Evolutionary conservation across 2,888 invertebrate species (phyloP), one percentile per base, ranked within the genome.

Genomic region (Ephialtes manifestator): DNA sequence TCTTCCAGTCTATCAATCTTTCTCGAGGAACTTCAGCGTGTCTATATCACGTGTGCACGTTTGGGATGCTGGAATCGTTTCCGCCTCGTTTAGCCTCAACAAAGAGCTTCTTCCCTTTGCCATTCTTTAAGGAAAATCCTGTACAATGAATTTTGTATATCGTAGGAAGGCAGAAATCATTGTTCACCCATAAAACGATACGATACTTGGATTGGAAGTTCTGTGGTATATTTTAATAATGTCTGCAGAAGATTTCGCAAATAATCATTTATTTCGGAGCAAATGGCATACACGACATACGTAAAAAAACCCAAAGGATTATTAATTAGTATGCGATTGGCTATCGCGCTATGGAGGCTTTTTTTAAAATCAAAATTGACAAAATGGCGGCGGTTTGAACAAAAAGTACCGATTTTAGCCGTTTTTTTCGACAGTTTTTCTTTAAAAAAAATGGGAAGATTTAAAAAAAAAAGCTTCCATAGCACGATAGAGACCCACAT

Each of bases 201-300:
- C 65, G 11, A n/a, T 8, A 11, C n/a, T 8, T 24, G 13, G 10
- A 7, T 0, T 11, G 53, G 24, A 55, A 10, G 10, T 11, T 63
- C 46, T n/a, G 7, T 20, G 35, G 24, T 20, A 11, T 58, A 13
- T 28, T 53, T 68, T 8, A 39, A 67, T 7, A 43, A 24, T 10
- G 18, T 39, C 35, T 7, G 15, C 18, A 3, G 4, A 75, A 31
- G 24, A 13, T 51, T 51, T 83, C 72, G 48, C 71, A 74, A 83
- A 70, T 65, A 67, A 78, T 83, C 24, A n/a, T 83, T 86, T 86
- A 83, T 86, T 86, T 43, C 63, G 48, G 46, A 20, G n/a, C n/a
- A n/a, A n/a, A n/a, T n/a, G n/a, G n/a, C n/a, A n/a, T n/a, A n/a
- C n/a, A n/a, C n/a, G n/a, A n/a, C n/a, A n/a, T n/a, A n/a, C n/a